Percentiles rank a stretch among this genome's conserved stretches.
phyloP scores from a whole-genome alignment of 2,888 invertebrate genomes.

The Melikaiella ostensackeni region DNA sequence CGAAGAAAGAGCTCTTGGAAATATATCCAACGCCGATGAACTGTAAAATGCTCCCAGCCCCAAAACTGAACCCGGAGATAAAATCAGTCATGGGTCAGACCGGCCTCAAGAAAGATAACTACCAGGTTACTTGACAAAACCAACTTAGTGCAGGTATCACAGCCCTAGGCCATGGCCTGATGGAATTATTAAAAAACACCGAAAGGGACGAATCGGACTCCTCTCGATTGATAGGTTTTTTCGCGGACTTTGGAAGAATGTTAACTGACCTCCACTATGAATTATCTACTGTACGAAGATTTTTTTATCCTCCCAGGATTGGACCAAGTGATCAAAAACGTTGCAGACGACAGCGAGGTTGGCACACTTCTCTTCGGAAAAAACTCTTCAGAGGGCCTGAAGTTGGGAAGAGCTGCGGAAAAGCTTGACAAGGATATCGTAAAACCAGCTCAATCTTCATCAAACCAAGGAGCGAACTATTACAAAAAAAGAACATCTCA shows the following conservation, averaged over 20 bases:
- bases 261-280: not conserved
- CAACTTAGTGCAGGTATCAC: not conserved
- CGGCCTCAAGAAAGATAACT: not conserved
- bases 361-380: constrained; percentile 23
- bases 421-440: not conserved
- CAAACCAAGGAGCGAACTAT: not conserved
- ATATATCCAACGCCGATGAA: not conserved
- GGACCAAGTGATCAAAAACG: constrained; percentile 17
- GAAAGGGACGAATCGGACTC: no score
- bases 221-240: not conserved
- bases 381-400: constrained; percentile 28
- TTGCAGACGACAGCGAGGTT: constrained; percentile 10
- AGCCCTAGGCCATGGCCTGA: not conserved
- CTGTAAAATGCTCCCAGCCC: not conserved
- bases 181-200: not conserved
- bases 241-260: constrained; percentile 7
- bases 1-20: not conserved
- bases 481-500: not conserved
- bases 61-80: constrained; percentile 6
- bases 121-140: not conserved
- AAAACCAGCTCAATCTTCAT: not conserved
- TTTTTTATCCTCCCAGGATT: constrained; percentile 28
- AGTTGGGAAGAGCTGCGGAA: constrained; percentile 8
- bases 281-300: constrained; percentile 68
- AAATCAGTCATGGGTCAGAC: not conserved